Evolutionary conservation across 2,888 invertebrate species (phyloP).

Genomic region (Acronicta aceris): DNA sequence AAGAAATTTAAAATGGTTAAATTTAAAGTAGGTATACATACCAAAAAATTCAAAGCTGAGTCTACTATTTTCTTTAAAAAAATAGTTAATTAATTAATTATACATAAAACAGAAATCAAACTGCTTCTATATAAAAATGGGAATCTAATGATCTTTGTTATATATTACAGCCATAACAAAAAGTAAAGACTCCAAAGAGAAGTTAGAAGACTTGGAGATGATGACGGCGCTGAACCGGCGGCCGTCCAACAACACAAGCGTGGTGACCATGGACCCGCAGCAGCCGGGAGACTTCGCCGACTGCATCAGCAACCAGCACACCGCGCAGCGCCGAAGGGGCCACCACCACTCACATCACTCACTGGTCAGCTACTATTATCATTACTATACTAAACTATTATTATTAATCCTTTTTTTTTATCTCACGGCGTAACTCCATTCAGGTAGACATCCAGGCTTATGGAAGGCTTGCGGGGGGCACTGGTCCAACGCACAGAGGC

Average conservation of each 20-base stretch:
- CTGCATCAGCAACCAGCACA: conserved; percentile 90
- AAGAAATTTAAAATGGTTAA: too few species aligned
- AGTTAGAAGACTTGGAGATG: conserved; percentile 88
- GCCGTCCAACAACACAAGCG: conserved; percentile 80
- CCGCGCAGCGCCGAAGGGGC: conserved; percentile 82
- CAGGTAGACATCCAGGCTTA: too few species aligned
- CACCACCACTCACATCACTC: conserved; percentile 80
- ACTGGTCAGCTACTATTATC: conserved; percentile 66
- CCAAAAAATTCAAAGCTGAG: too few species aligned
- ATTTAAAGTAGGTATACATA: too few species aligned
- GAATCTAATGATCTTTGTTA: conserved; percentile 8
- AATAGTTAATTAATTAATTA: too few species aligned
- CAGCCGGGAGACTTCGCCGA: conserved; percentile 89
- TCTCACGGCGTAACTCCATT: too few species aligned
- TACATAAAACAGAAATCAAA: too few species aligned
- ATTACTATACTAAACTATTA: background rate
- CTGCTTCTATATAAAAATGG: background rate
- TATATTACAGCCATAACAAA: conserved; percentile 89
- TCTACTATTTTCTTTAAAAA: too few species aligned
- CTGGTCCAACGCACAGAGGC: too few species aligned
- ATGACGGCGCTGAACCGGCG: conserved; percentile 82
- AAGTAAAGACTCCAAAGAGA: conserved; percentile 90
- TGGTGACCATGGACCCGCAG: conserved; percentile 81
- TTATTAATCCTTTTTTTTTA: too few species aligned
- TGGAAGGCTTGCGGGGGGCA: too few species aligned